Evolutionary conservation across 1,140 invertebrate genomes (phyloP).

Genomic region (Brachionus rubens): DNA sequence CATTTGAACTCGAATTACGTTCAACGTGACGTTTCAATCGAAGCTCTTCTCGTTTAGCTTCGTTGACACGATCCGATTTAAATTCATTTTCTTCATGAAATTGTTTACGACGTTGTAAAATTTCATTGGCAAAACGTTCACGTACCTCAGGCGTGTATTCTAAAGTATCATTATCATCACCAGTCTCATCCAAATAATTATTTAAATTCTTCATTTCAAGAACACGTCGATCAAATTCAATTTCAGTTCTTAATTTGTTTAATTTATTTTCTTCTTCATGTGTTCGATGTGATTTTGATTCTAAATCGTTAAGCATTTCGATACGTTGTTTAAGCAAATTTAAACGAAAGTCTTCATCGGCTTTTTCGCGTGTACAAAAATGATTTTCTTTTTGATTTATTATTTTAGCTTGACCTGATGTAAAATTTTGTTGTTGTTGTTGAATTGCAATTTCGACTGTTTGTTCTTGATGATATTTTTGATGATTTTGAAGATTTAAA

Average conservation of each 20-base stretch:
- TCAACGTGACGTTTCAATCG: not conserved
- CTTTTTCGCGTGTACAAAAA: not conserved
- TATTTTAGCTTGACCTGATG: not conserved
- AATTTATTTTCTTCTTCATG: slow-evolving; percentile 41
- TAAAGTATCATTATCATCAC: slow-evolving; percentile 1
- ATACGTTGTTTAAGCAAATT: slow-evolving; percentile 18
- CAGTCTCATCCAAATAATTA: not conserved
- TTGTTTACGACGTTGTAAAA: not conserved
- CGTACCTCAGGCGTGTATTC: slow-evolving; percentile 15
- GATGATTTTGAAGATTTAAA: not conserved
- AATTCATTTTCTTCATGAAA: not conserved
- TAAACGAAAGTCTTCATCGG: slow-evolving; percentile 18
- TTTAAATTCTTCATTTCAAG: slow-evolving; percentile 19
- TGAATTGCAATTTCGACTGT: not conserved
- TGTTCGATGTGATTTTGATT: not conserved
- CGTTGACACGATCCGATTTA: not conserved
- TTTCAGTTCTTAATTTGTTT: slow-evolving; percentile 3
- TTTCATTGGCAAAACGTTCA: slow-evolving; percentile 24
- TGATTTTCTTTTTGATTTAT: slow-evolving; percentile 8
- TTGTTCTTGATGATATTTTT: not conserved
- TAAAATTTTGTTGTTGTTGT: not conserved
- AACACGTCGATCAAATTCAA: slow-evolving; percentile 35
- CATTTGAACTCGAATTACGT: not conserved
- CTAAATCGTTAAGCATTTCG: slow-evolving; percentile 29
- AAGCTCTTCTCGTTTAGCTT: slow-evolving; percentile 13